phyloP scores from a whole-genome alignment of 2,113 vertebrate genomes.

The Chroicocephalus ridibundus region DNA sequence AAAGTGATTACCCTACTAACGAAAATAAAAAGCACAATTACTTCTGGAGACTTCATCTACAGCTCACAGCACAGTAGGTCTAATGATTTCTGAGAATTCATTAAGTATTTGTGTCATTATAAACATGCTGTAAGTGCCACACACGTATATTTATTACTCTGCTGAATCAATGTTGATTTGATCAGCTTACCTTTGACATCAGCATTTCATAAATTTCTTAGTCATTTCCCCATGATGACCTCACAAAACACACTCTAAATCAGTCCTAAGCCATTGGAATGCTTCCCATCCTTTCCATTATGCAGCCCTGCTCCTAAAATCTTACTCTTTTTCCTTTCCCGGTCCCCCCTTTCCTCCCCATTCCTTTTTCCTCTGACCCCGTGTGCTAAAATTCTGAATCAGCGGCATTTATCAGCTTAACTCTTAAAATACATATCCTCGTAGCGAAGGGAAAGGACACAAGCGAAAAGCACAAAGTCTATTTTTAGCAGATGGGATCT shows the following conservation, averaged over 20 bases:
- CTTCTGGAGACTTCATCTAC: constrained; percentile 40
- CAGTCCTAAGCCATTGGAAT: background rate
- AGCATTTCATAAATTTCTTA: constrained; percentile 35
- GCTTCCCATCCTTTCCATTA: background rate
- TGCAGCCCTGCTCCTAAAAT: background rate
- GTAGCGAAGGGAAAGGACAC: background rate
- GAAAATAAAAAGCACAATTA: constrained; percentile 6
- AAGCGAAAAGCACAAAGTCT: background rate
- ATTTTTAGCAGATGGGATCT: constrained; percentile 63
- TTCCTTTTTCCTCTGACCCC: background rate
- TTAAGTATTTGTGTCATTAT: background rate
- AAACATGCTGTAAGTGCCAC: background rate
- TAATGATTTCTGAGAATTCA: constrained; percentile 44
- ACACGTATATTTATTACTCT: background rate
- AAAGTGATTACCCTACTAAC: background rate
- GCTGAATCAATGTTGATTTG: constrained; percentile 33
- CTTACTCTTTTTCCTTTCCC: background rate
- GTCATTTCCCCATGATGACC: constrained; percentile 29
- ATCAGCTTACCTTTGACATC: constrained; percentile 20
- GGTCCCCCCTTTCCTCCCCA: background rate
- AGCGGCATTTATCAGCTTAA: background rate
- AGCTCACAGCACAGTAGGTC: background rate
- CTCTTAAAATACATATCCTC: background rate
- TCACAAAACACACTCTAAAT: background rate
- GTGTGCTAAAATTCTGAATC: background rate